Evolutionary conservation across 2,113 vertebrate species (phyloP).

Genomic region (Riparia riparia): DNA sequence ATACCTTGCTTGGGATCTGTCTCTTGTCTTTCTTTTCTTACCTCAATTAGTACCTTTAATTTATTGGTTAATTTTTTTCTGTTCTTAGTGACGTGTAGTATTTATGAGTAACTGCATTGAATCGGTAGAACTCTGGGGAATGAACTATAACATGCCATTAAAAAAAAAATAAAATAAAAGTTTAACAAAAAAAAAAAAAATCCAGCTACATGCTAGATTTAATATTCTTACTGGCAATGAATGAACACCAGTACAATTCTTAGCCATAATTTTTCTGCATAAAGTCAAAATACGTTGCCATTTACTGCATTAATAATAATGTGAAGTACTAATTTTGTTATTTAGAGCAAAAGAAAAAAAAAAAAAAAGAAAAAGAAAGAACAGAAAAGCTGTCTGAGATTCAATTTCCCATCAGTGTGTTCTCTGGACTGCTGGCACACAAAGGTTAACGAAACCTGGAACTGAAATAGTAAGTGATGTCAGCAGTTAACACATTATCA

Average conservation of each 20-base stretch:
- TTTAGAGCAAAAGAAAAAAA: background rate
- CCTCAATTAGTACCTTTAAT: background rate
- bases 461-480: background rate
- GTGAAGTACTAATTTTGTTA: background rate
- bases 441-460: background rate
- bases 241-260: background rate
- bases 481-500: background rate
- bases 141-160: background rate
- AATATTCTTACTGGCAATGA: background rate
- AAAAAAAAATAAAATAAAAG: no score
- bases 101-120: background rate
- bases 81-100: background rate
- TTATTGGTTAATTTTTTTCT: background rate
- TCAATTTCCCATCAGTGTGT: background rate
- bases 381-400: background rate
- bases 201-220: background rate
- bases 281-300: background rate
- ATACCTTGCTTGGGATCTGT: background rate
- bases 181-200: conserved; percentile 17
- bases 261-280: background rate
- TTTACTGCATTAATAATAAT: background rate
- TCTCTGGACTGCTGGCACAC: background rate
- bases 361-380: background rate
- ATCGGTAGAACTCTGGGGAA: background rate
- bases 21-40: background rate